phyloP scores from a whole-genome alignment of 2,113 vertebrate genomes.

The Pavo muticus region DNA sequence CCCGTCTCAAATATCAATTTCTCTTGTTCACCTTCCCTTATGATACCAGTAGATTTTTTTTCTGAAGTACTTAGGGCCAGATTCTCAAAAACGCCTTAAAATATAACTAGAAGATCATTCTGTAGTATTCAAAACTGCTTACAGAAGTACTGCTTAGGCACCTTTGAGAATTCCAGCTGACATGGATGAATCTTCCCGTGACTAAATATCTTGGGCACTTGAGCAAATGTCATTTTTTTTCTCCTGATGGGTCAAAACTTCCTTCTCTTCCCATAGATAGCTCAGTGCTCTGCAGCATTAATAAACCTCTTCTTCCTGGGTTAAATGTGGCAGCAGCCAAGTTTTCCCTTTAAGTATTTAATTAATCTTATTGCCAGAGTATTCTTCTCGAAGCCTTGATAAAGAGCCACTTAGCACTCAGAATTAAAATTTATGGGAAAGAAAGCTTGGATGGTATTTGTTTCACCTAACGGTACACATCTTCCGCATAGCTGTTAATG shows the following conservation, averaged over 20 bases:
- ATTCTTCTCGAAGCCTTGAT: conserved; percentile 65
- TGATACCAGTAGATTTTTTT: not conserved
- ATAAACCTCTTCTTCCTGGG: conserved; percentile 12
- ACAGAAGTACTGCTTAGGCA: not conserved
- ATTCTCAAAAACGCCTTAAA: conserved; percentile 2
- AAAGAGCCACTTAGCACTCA: conserved; percentile 63
- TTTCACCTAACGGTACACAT: conserved; percentile 26
- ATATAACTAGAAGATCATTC: not conserved
- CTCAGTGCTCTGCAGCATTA: conserved; percentile 1
- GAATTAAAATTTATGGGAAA: conserved; percentile 48
- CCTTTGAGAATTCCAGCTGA: not conserved
- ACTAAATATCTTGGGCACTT: not conserved
- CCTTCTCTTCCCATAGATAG: not conserved
- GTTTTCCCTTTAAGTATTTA: conserved; percentile 53
- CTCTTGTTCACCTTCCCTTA: not conserved
- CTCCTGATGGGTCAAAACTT: not conserved
- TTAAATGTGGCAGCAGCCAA: conserved; percentile 46
- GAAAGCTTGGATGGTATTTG: not conserved
- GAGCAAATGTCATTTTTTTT: too few species aligned
- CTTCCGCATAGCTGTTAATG: not conserved
- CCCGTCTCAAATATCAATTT: not conserved
- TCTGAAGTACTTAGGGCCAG: not conserved
- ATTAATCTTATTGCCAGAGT: conserved; percentile 58
- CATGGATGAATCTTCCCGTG: not conserved
- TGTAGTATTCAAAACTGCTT: not conserved